Evolutionary conservation across 2,888 invertebrate genomes (phyloP), one percentile per base, ranked within the genome.

Genomic region (Prosapia bicincta): DNA sequence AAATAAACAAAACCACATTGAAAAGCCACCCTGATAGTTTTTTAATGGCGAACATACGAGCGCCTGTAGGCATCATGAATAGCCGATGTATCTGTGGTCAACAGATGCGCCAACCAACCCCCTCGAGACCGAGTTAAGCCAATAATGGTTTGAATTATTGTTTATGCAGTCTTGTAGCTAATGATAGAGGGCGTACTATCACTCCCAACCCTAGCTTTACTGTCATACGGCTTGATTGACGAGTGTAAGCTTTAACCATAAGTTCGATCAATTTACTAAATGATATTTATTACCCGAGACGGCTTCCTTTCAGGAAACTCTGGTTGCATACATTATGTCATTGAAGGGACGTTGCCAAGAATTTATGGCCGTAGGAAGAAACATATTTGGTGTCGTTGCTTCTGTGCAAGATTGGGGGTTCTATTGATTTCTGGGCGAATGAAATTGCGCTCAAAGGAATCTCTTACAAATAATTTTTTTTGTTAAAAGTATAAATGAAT

Each of bases 121-220:
- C 54, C 54, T 54, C 1, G 54, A 54, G 54, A 54, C 54, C 54
- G 20, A 13, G 3, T 20, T 54, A 54, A 54, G 54, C 54, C 54
- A 54, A 54, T 54, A 54, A 54, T 54, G 54, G 54, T 54, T 54
- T 54, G 54, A 54, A 54, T 54, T 54, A 54, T 54, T 54, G 54
- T 54, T 54, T 54, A 54, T 54, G 54, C 20, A 54, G 54, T 20
- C 54, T 54, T 54, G 54, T 54, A 54, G 54, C 54, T 54, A 54
- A 54, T 54, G 54, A 54, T 54, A 54, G 54, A 54, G 54, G 54
- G 54, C 54, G 54, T 54, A 54, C 20, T 54, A 54, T 54, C 54
- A 54, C 54, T 13, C 54, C 54, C 54, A n/a, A 1, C n/a, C 54
- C 15, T 15, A 38, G 10, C 38, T 15, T 15, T 7, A 15, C 38